These are phyloP conservation scores for Eulemur rubriventer DNA, from an alignment of 2,797 vertebrate species.

Conservation along the genomic window DNA sequence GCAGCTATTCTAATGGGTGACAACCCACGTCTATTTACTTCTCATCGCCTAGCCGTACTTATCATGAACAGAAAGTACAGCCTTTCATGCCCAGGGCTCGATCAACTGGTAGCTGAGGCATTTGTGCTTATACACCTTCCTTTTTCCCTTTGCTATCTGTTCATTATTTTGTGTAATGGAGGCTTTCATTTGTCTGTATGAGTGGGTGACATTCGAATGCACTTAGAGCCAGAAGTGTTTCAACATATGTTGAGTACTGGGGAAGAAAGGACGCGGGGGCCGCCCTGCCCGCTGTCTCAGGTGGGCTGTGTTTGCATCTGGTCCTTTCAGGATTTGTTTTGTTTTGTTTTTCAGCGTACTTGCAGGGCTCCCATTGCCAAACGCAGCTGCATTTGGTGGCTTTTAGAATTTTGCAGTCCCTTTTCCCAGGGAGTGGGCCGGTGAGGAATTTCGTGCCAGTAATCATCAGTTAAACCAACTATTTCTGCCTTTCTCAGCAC, in stretches of 20 bases:
- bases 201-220: background rate
- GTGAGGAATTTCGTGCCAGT: background rate
- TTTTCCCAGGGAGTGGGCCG: accelerated
- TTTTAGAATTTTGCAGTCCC: background rate
- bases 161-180: background rate
- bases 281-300: accelerated
- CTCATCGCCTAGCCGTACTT: background rate
- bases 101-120: background rate
- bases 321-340: background rate
- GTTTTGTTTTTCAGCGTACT: background rate
- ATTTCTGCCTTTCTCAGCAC: background rate
- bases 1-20: background rate
- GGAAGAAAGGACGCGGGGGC: background rate
- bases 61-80: background rate
- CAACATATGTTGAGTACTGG: background rate
- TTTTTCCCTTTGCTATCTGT: background rate
- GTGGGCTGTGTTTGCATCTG: accelerated
- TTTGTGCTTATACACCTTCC: background rate
- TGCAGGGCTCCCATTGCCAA: accelerated
- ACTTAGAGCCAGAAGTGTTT: background rate
- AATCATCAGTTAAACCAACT: background rate
- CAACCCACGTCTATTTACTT: background rate
- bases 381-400: background rate
- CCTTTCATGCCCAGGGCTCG: background rate
- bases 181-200: background rate